Evolutionary conservation across 2,888 invertebrate species (phyloP), one percentile per base, ranked within the genome.

Genomic region (Diplazon laetatorius): DNA sequence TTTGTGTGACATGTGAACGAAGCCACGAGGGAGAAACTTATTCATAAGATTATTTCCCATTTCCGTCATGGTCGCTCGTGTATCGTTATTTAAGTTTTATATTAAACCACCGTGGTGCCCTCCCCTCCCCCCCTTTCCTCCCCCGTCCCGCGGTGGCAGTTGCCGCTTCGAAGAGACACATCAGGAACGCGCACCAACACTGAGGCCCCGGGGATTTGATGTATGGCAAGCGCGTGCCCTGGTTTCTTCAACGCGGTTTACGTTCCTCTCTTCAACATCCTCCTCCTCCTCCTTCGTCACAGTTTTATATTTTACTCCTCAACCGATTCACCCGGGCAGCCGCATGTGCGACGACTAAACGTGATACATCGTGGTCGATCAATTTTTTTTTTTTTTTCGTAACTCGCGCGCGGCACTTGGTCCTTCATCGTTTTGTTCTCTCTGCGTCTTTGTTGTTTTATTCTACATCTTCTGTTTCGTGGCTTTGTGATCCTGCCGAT

Each of bases 21-120:
- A 78, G 71, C 66, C 73, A 62, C 70, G 52, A 82, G 83, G 82
- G 84, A 74, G 73, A 73, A 81, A 86, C 83, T 84, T 89, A 88
- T 89, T 87, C 87, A 87, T 86, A 86, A 89, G 89, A 89, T 89
- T 88, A 89, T 88, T 88, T 88, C 86, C 88, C 87, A 87, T 89
- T 90, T 89, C 85, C 88, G 87, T 87, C 87, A 88, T 88, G 86
- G 83, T 86, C 85, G n/a, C 83, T 80, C 82, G 81, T 88, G 89
- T 91, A 90, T 91, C 90, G 90, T 90, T 89, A 89, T 90, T 91
- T 89, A 90, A 91, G 90, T 90, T 90, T 89, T 88, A 89, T 88
- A 89, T 90, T 90, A 90, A 89, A 88, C 87, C 87, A 69, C 76
- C 66, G 57, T 59, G 52, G 70, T 14, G 46, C 83, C 30, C 30